Conservation (phyloP, 1,140 invertebrate genomes). For the Streblospio benedicti region DNA sequence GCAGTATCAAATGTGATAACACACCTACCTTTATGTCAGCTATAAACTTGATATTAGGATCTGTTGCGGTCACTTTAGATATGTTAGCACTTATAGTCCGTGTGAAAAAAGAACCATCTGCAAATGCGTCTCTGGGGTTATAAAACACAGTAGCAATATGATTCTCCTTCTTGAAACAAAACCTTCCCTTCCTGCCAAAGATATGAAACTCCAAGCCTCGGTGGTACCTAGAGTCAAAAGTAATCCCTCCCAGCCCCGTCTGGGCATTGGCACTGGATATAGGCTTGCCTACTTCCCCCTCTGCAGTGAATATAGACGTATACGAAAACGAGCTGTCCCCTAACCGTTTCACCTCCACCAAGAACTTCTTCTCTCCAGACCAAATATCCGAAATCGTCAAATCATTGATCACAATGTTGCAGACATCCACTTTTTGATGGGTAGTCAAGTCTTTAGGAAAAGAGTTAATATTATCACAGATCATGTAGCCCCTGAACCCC, state of each 20-base stretch:
- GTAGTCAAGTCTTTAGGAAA: not conserved
- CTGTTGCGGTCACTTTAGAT: no score
- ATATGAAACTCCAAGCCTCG: constrained; percentile 16
- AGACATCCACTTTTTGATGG: not conserved
- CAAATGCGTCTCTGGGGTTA: constrained; percentile 1
- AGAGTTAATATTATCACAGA: not conserved
- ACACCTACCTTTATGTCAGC: no score
- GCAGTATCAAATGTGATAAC: no score
- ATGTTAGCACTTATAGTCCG: no score
- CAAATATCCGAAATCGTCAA: constrained; percentile 12
- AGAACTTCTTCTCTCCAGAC: constrained; percentile 13
- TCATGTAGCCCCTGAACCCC: not conserved
- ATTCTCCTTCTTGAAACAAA: constrained; percentile 6
- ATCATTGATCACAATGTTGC: constrained; percentile 12
- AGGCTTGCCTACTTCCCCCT: not conserved
- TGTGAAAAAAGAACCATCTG: not conserved
- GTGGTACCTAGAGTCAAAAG: constrained; percentile 12
- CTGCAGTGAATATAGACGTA: not conserved
- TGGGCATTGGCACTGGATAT: not conserved
- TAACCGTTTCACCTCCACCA: constrained; percentile 4
- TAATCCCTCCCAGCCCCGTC: not conserved
- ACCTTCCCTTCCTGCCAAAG: not conserved
- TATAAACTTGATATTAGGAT: no score
- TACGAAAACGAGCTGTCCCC: constrained; percentile 14
- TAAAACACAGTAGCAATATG: constrained; percentile 10